Base-by-base conservation (phyloP, 2,888 invertebrate genomes). In the Nemoura dubitans region DNA sequence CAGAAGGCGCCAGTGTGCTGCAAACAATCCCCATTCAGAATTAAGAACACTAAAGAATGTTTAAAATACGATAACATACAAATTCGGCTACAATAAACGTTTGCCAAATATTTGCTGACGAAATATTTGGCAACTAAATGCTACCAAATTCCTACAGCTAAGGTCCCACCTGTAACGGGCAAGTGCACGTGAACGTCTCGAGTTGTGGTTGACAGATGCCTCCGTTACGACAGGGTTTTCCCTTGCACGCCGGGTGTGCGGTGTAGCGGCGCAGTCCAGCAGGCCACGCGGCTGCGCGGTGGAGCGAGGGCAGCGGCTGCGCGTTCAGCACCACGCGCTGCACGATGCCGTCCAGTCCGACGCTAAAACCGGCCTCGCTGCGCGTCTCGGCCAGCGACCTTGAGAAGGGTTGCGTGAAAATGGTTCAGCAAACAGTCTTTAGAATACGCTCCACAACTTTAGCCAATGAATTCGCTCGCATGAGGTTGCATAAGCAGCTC, bases 261-360 rank as follows among this genome's bases (percentile, higher is more conserved):
- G 84, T 90, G 88, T 90, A 88, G 6, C 76, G 81, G 6, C 85
- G 91, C 92, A 90, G 89, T 90, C 88, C 89, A 89, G 87, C 89
- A 91, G 88, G 89, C 91, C 88, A 84, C 25, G 59, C 76, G 92
- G 91, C 29, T 90, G 88, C 43, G 90, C 90, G 87, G 91, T 90
- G 59, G 5, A 88, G 83, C 42, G 82, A 85, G 76, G 86, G 77
- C 87, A 94, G 94, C 85, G 95, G 94, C 89, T 93, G 93, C 29
- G 96, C 97, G 91, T 97, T 97, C 88, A 97, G 93, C 90, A 95
- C 94, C 89, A 98, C 93, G 92, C 96, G 94, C 93, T 97, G 97
- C 90, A 98, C 94, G n/a, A 96, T 96, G 86, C 98, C 98, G 90
- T 94, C 94, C 90, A 97, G 95, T 90, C 96, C 96, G 26, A 89